phyloP scores from a whole-genome alignment of 2,797 vertebrate species.

The Chiroxiphia lanceolata region DNA sequence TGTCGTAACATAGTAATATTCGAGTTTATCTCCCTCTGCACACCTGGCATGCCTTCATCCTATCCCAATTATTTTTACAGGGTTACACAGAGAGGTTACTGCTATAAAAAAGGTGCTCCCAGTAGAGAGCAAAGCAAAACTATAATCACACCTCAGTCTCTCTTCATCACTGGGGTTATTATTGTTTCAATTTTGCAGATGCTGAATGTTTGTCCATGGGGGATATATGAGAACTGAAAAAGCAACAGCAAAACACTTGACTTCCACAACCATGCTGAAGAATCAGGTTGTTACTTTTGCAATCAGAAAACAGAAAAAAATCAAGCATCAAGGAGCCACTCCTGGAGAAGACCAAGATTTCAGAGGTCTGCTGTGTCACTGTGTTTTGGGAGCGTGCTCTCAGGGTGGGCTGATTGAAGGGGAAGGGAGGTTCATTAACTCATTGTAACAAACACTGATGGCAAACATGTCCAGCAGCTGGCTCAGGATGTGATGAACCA shows the following conservation, averaged over 20 bases:
- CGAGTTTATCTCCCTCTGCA: constrained; percentile 33
- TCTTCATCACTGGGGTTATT: neutral
- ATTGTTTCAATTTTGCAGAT: neutral
- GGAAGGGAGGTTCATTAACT: neutral
- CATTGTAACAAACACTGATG: fast-evolving
- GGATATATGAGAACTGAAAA: neutral
- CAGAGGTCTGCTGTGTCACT: neutral
- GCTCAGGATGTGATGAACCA: neutral
- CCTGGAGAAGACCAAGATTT: neutral
- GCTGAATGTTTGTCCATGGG: neutral
- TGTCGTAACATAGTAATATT: neutral
- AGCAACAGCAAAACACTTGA: neutral
- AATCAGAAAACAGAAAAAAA: neutral
- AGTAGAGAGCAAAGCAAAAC: neutral
- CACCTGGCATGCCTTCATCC: neutral
- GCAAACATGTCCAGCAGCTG: neutral
- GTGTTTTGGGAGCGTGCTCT: neutral
- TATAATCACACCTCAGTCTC: neutral
- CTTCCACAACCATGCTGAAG: neutral
- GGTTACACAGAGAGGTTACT: neutral
- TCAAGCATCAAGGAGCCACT: neutral
- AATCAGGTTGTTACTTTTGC: neutral
- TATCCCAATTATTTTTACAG: neutral
- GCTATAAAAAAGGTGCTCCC: constrained; percentile 4
- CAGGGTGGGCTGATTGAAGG: neutral